Base-by-base conservation (phyloP, 2,888 invertebrate species). In the Ornithoptera alexandrae region DNA sequence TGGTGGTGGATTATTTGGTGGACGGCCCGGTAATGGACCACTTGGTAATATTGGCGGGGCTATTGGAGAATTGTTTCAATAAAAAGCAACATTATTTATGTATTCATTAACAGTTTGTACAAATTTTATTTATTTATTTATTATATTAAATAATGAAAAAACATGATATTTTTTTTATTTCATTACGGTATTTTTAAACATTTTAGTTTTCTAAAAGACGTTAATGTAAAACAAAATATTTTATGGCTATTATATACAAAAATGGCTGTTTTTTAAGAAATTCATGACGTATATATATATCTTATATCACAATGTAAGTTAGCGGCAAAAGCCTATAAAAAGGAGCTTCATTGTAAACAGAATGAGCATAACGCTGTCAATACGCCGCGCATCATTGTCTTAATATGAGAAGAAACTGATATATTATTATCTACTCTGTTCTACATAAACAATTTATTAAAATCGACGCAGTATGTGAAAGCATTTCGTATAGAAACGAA, bases 1-100 rank as follows among this genome's bases (percentile, higher is more conserved):
- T 10, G 76, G 78, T 57, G 79, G 76, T 7, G 79, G 76, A 7
- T 62, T 77, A 0, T 77, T 78, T 57, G 77, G 76, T 7, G 77
- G 77, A 18, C 72, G 75, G 61, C 81, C 73, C 70, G 81, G 82
- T 39, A 86, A 77, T 58, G 89, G 91, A 53, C 90, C 91, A 4
- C 78, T 91, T 24, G 89, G 80, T 56, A 90, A 76, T 17, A 84
- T 92, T 17, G 92, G 91, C 18, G 89, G 92, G 73, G 92, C 87
- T 2, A 77, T 93, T 50, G 92, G 89, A 56, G 89, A 85, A 50
- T 68, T 79, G 90, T 56, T 84, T 93, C 56, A 62, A 62, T 69
- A 46, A 62, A 50, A 58, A 56, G 15, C n/a, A 24, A 65, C 18
- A 60, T 17, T 6, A 50, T n/a, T 66, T 50, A 30, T 60, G 60